These are phyloP conservation scores for Toxonevra muliebris DNA, from an alignment of 2,888 invertebrate genomes.

Conservation along the genomic window DNA sequence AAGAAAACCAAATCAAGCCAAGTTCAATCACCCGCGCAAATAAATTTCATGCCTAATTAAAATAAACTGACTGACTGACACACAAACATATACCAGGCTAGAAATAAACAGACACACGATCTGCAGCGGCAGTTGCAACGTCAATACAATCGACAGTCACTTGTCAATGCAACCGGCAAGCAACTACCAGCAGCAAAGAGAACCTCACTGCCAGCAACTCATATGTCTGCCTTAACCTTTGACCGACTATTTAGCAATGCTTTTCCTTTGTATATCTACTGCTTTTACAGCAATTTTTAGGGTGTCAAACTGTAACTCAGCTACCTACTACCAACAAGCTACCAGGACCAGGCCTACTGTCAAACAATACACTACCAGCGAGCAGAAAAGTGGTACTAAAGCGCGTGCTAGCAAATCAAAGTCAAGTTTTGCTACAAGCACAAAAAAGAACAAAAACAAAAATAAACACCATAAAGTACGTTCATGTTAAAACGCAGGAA, in stretches of 20 bases:
- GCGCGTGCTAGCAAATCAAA: conserved; percentile 36
- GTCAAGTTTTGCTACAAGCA: conserved; percentile 35
- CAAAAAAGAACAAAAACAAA: conserved; percentile 1
- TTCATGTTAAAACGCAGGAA: too few relatives aligned
- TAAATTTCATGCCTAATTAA: conserved; percentile 31
- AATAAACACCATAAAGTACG: not conserved
- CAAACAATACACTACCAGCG: conserved; percentile 9
- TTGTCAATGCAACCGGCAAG: not conserved
- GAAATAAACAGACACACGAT: not conserved
- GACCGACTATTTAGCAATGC: not conserved
- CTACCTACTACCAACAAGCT: conserved; percentile 26
- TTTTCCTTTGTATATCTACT: not conserved
- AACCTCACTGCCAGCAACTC: not conserved
- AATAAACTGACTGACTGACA: conserved; percentile 24
- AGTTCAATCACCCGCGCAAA: conserved; percentile 6
- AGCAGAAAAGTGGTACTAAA: not conserved
- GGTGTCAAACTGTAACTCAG: conserved; percentile 22
- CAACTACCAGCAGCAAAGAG: not conserved
- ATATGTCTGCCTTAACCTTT: not conserved
- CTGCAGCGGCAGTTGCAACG: not conserved
- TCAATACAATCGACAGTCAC: not conserved
- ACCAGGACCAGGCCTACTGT: conserved; percentile 9
- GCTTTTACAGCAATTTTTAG: conserved; percentile 1
- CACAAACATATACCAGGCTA: not conserved
- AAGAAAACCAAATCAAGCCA: not conserved